phyloP scores from a whole-genome alignment of 1,140 invertebrate species.

The Drosophila azteca region DNA sequence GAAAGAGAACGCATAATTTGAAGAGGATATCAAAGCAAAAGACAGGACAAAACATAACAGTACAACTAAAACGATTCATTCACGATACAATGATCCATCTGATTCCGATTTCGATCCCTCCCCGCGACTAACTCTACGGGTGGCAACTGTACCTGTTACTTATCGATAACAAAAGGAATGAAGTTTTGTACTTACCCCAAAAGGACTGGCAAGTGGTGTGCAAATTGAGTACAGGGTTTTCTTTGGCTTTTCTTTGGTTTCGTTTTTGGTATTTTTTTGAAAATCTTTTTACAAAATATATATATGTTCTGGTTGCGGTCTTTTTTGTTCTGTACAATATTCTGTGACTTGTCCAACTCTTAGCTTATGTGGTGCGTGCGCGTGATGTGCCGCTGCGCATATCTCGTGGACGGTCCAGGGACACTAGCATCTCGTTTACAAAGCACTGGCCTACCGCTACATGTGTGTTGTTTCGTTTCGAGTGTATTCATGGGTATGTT shows the following conservation, averaged over 20 bases:
- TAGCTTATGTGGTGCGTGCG: constrained; percentile 81
- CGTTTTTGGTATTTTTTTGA: constrained; percentile 29
- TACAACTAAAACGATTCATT: constrained; percentile 9
- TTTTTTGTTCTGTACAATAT: constrained; percentile 40
- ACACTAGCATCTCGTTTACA: constrained; percentile 84
- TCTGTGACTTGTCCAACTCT: constrained; percentile 57
- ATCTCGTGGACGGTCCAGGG: constrained; percentile 80
- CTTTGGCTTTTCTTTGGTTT: constrained; percentile 27
- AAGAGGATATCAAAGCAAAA: constrained; percentile 19
- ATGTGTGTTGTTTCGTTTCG: constrained; percentile 41
- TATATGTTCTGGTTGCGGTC: constrained; percentile 50
- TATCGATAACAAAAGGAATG: constrained; percentile 16
- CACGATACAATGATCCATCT: constrained; percentile 7
- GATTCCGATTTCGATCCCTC: not conserved
- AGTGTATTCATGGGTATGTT: constrained; percentile 34
- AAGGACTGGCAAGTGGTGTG: constrained; percentile 45
- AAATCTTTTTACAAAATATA: constrained; percentile 79
- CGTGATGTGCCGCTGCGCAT: constrained; percentile 77
- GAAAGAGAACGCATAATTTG: constrained; percentile 59
- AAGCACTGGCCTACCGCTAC: constrained; percentile 83
- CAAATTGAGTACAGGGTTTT: constrained; percentile 32
- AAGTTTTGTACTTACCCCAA: constrained; percentile 52
- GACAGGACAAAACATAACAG: not conserved
- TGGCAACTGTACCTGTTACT: constrained; percentile 42
- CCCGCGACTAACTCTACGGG: constrained; percentile 27